Evolutionary conservation across 2,113 vertebrate genomes (phyloP).

Genomic region (Machaerirhynchus nigripectus): DNA sequence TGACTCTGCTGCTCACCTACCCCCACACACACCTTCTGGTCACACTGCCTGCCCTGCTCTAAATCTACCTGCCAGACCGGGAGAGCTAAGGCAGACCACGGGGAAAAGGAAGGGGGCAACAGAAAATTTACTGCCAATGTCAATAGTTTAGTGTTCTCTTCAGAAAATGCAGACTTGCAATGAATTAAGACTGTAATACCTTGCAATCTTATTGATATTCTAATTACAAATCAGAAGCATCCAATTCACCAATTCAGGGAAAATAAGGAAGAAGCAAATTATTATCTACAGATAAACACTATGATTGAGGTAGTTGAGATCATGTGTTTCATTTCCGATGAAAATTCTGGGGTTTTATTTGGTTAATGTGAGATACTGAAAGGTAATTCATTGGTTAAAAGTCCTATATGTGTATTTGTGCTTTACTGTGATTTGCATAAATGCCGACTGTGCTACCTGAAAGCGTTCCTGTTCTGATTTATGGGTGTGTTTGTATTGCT

Average conservation of each 20-base stretch:
- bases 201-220: background rate
- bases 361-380: background rate
- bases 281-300: background rate
- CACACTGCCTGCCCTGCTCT: background rate
- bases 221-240: background rate
- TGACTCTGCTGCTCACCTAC: background rate
- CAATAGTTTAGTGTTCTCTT: background rate
- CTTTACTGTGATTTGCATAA: slow-evolving; percentile 72
- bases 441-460: slow-evolving; percentile 75
- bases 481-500: slow-evolving; percentile 79
- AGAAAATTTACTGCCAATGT: background rate
- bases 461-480: slow-evolving; percentile 81
- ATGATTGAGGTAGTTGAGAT: background rate
- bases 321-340: background rate
- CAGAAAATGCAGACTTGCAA: background rate
- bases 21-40: background rate
- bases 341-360: background rate
- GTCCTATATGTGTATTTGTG: background rate
- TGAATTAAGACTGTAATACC: background rate
- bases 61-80: background rate
- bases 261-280: background rate
- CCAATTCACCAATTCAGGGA: background rate
- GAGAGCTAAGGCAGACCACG: background rate
- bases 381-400: slow-evolving; percentile 45
- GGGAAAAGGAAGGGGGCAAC: background rate